Percentiles rank a stretch among this genome's conserved stretches.
phyloP scores from a whole-genome alignment of 1,140 invertebrate species.

The Bombyx mori region DNA sequence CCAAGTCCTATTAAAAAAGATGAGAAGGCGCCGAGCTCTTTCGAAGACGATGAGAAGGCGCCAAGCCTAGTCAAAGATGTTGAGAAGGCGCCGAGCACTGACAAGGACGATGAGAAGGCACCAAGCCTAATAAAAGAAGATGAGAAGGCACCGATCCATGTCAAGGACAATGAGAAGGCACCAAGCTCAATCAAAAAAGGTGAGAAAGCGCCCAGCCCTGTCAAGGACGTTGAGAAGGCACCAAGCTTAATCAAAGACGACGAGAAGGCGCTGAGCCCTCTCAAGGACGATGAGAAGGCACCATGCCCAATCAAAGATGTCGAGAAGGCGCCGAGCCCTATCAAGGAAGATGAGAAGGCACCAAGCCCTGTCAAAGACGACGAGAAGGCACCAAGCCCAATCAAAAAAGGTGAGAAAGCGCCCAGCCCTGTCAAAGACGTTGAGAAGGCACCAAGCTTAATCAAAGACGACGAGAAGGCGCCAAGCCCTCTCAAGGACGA shows the following conservation, averaged over 20 bases:
- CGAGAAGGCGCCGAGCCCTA: background rate
- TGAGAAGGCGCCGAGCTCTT: too few species aligned
- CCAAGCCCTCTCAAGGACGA: too few species aligned
- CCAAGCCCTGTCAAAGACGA: background rate
- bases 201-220: constrained; percentile 2
- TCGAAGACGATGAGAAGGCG: too few species aligned
- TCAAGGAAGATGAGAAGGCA: too few species aligned
- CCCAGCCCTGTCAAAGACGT: constrained; percentile 2
- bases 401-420: too few species aligned
- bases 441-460: background rate
- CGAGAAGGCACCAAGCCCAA: background rate
- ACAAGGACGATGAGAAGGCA: too few species aligned
- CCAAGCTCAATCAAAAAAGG: background rate
- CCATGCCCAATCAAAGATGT: constrained; percentile 8
- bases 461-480: too few species aligned
- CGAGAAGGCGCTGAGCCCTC: too few species aligned
- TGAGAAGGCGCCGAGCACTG: too few species aligned
- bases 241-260: too few species aligned
- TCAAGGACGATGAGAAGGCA: constrained; percentile 8
- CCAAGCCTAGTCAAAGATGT: too few species aligned
- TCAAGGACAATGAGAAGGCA: constrained; percentile 11
- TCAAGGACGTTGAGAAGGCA: background rate
- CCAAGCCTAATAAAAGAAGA: background rate
- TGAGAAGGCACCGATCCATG: background rate
- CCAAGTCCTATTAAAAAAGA: too few species aligned